Evolutionary conservation across 2,113 vertebrate species (phyloP).

Genomic region (Oriolus oriolus): DNA sequence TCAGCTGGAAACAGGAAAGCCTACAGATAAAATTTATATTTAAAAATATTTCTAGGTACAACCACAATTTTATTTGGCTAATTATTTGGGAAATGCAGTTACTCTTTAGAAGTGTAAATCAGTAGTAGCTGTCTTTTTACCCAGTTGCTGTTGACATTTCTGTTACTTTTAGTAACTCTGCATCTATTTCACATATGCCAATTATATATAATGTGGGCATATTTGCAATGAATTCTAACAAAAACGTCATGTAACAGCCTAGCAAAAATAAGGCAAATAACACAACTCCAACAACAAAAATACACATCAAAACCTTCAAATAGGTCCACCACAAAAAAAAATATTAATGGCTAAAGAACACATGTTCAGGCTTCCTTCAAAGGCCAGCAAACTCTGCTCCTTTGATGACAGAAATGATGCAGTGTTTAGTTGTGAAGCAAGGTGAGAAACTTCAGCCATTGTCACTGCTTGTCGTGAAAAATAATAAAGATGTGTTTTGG

Average conservation of each 20-base stretch:
- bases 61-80: background rate
- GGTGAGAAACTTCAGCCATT: background rate
- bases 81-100: background rate
- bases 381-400: background rate
- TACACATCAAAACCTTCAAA: background rate
- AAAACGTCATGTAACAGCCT: background rate
- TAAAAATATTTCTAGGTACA: background rate
- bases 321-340: background rate
- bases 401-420: background rate
- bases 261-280: background rate
- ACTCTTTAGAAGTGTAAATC: background rate
- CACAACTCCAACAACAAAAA: background rate
- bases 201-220: background rate
- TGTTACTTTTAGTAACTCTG: background rate
- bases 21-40: background rate
- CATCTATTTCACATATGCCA: background rate
- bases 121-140: background rate
- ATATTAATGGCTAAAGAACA: background rate
- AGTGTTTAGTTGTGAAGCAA: background rate
- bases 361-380: background rate
- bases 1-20: background rate
- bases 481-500: background rate
- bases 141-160: background rate
- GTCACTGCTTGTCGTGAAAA: background rate
- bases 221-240: background rate